phyloP scores from a whole-genome alignment of 2,888 invertebrate species.

The Ectropis crepuscularia region DNA sequence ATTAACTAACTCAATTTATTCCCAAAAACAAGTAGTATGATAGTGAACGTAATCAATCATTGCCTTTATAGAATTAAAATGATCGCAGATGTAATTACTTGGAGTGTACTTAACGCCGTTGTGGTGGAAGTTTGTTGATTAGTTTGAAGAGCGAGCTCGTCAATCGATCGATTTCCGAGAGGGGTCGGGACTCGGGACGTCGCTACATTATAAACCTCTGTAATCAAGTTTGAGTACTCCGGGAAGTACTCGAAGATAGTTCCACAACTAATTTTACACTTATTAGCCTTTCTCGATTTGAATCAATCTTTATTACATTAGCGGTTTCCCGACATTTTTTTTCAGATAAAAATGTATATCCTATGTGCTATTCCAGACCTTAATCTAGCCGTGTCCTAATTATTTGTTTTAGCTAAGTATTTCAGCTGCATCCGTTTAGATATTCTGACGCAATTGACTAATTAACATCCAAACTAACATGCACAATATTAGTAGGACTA shows the following conservation, averaged over 20 bases:
- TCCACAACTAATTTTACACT: not conserved
- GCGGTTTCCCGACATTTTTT: too few relatives aligned
- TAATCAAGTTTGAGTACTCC: slow-evolving; percentile 9
- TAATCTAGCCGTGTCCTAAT: too few relatives aligned
- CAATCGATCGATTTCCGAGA: slow-evolving; percentile 20
- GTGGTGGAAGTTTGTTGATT: slow-evolving; percentile 26
- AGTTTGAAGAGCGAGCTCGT: slow-evolving; percentile 24
- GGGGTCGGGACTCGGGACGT: not conserved
- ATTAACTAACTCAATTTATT: not conserved
- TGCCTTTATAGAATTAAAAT: slow-evolving; percentile 20
- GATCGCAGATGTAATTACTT: slow-evolving; percentile 24
- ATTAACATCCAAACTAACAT: too few relatives aligned
- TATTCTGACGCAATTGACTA: too few relatives aligned
- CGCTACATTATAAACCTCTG: slow-evolving; percentile 6
- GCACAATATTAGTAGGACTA: too few relatives aligned
- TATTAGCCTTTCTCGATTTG: not conserved
- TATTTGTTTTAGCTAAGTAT: too few relatives aligned
- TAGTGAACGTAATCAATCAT: slow-evolving; percentile 18
- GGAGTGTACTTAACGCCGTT: slow-evolving; percentile 22
- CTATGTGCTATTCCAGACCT: too few relatives aligned
- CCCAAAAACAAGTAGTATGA: not conserved
- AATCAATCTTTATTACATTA: too few relatives aligned
- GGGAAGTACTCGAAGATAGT: not conserved
- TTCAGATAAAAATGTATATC: too few relatives aligned
- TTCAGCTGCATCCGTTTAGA: too few relatives aligned